These are phyloP conservation scores for Notarius lentiginosus DNA, from an alignment of 2,113 vertebrate species.

Conservation along the genomic window DNA sequence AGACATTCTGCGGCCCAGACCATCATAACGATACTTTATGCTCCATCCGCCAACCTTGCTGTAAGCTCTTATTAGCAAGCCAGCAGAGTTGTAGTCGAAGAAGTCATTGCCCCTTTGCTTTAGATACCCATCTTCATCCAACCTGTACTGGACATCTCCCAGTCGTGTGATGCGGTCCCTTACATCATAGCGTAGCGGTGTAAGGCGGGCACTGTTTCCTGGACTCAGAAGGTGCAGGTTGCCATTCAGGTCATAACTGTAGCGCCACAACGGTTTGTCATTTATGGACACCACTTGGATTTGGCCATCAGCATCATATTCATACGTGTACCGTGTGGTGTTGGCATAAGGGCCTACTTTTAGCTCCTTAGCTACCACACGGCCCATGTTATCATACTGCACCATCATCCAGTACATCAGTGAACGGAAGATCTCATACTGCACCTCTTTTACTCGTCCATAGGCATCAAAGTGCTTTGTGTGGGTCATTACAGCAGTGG, in stretches of 20 bases:
- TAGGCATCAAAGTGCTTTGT: conserved; percentile 98
- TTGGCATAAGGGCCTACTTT: conserved; percentile 98
- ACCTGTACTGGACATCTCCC: conserved; percentile 89
- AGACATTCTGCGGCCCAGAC: conserved; percentile 90
- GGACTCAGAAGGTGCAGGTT: conserved; percentile 95
- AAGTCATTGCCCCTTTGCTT: conserved; percentile 89
- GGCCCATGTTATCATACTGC: conserved; percentile 97
- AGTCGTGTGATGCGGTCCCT: conserved; percentile 91
- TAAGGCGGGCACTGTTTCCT: conserved; percentile 91
- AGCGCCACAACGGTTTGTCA: conserved; percentile 95
- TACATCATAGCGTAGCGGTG: conserved; percentile 89
- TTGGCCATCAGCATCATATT: conserved; percentile 93
- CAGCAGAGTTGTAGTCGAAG: conserved; percentile 94
- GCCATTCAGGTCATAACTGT: conserved; percentile 96
- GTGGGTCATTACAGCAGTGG: conserved; percentile 97
- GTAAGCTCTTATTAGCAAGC: conserved; percentile 89
- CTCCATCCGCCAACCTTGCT: conserved; percentile 87
- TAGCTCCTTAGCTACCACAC: conserved; percentile 94
- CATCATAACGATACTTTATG: conserved; percentile 91
- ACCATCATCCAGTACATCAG: conserved; percentile 99
- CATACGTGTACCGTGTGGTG: conserved; percentile 92
- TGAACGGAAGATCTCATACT: conserved; percentile 96
- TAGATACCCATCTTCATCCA: conserved; percentile 97
- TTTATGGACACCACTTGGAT: conserved; percentile 94
- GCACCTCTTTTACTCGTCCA: conserved; percentile 94